A percentile compares a stretch with the other conserved stretches of the same genome.
phyloP scores from a whole-genome alignment of 2,797 vertebrate genomes.

The Sebastes itinus region DNA sequence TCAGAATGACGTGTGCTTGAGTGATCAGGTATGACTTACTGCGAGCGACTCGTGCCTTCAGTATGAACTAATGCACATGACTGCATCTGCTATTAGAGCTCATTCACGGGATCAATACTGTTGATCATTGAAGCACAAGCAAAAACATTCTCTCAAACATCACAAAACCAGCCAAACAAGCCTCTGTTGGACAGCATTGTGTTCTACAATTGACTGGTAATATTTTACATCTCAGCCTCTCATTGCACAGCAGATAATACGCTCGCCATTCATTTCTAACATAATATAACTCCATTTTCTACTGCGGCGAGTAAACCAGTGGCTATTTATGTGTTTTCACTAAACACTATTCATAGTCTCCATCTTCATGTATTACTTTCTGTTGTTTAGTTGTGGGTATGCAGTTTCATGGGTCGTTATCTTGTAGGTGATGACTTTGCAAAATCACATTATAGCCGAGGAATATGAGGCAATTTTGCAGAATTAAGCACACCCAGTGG shows the following conservation, averaged over 20 bases:
- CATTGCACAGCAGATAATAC: background rate
- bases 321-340: no score
- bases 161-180: conserved; percentile 1
- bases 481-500: conserved; percentile 47
- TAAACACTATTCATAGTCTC: background rate
- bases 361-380: background rate
- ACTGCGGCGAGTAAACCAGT: background rate
- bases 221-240: background rate
- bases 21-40: conserved; percentile 43
- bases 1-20: conserved; percentile 58
- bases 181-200: background rate
- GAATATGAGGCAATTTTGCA: conserved; percentile 56
- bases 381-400: background rate
- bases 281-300: background rate
- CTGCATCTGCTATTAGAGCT: conserved; percentile 19
- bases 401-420: conserved; percentile 36
- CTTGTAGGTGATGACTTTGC: conserved; percentile 48
- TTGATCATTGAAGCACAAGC: background rate
- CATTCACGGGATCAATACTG: conserved; percentile 42
- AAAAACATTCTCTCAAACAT: background rate
- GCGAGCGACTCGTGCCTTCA: background rate
- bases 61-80: conserved; percentile 28
- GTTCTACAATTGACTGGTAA: background rate
- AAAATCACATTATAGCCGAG: conserved; percentile 51
- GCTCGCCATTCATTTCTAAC: background rate